Evolutionary conservation across 1,140 invertebrate genomes (phyloP), one percentile per base, ranked within the genome.

Genomic region (Nebria ingens): DNA sequence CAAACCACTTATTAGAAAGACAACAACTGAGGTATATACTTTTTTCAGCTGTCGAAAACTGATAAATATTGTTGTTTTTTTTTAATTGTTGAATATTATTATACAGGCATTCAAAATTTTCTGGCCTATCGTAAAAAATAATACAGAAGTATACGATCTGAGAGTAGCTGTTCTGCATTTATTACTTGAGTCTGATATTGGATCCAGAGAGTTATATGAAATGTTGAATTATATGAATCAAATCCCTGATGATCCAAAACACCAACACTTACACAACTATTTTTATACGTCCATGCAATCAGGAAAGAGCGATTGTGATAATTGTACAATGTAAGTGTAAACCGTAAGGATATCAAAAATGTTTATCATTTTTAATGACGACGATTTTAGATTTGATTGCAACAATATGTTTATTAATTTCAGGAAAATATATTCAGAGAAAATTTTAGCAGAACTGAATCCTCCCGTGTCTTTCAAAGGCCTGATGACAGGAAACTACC

Each of bases 301-400:
- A 17, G 40, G 40, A 45, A 45, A 45, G 17, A 12, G 9, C 9
- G 40, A 45, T 45, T 45, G 40, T 45, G 17, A 45, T 12, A 6
- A 45, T 17, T 45, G 40, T 17, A 45, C 40, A 45, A 45, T 45
- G 40, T 45, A 45, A 45, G 40, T 34, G 25, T n/a, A 34, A 6
- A 34, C 25, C n/a, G n/a, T 34, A 34, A 34, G 6, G n/a, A 34
- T 34, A 9, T 6, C 25, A 9, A 6, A 9, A 34, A 34, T 34
- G 6, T 34, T 34, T n/a, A 6, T n/a, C 25, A 34, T 34, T 34
- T 34, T n/a, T n/a, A 9, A 34, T 34, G n/a, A n/a, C 25, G 6
- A 34, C n/a, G 25, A 34, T 9, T 34, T 34, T 34, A 9, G n/a
- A n/a, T n/a, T n/a, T n/a, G n/a, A n/a, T n/a, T n/a, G n/a, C n/a